phyloP scores from a whole-genome alignment of 2,888 invertebrate genomes.

The Vesta saturnalis region DNA sequence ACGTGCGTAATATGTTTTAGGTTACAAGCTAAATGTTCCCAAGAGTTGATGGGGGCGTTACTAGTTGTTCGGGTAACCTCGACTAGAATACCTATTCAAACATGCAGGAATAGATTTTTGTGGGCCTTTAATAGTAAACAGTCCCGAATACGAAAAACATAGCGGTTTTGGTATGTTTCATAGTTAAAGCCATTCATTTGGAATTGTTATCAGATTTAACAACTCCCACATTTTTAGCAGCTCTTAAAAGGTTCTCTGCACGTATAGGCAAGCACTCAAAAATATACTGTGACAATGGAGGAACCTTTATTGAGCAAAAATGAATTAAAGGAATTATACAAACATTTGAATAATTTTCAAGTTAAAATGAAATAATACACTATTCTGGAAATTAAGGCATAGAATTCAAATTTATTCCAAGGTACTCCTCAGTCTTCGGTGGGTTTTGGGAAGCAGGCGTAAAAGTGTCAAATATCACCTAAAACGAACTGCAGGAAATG shows the following conservation, averaged over 20 bases:
- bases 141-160: background rate
- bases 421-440: constrained; percentile 47
- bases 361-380: background rate
- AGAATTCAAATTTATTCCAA: constrained; percentile 48
- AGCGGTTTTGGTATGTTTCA: constrained; percentile 19
- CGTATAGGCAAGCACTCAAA: background rate
- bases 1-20: background rate
- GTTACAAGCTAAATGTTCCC: background rate
- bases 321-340: background rate
- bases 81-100: background rate
- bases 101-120: constrained; percentile 12
- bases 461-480: constrained; percentile 49
- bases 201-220: constrained; percentile 16
- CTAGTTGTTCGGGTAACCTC: background rate
- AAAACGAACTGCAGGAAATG: constrained; percentile 35
- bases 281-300: constrained; percentile 14
- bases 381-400: constrained; percentile 7
- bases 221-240: constrained; percentile 8
- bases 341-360: background rate
- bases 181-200: too few species aligned
- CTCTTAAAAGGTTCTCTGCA: background rate
- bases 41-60: background rate
- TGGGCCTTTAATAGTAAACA: constrained; percentile 14
- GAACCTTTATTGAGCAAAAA: too few species aligned
- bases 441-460: constrained; percentile 51